phyloP scores from a whole-genome alignment of 2,888 invertebrate species.

The Shargacucullia verbasci region DNA sequence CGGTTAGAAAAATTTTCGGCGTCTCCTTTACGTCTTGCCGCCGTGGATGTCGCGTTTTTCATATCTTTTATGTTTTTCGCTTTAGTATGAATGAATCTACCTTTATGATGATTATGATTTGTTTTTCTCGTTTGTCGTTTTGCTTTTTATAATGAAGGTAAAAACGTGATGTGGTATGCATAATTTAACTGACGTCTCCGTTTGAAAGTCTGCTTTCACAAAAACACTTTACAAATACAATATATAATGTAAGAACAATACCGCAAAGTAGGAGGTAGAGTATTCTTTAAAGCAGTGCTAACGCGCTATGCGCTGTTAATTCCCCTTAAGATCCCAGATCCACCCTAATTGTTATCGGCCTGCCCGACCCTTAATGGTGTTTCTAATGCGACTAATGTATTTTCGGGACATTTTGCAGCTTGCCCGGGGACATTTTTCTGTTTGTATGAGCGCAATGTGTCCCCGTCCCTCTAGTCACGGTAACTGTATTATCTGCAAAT shows the following conservation, averaged over 20 bases:
- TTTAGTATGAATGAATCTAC: slow-evolving; percentile 78
- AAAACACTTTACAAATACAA: slow-evolving; percentile 2
- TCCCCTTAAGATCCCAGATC: slow-evolving; percentile 84
- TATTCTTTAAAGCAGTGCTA: slow-evolving; percentile 80
- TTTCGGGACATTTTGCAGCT: slow-evolving; percentile 89
- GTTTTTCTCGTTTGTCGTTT: slow-evolving; percentile 57
- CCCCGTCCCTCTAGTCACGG: slow-evolving; percentile 74
- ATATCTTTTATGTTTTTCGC: slow-evolving; percentile 77
- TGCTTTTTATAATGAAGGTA: slow-evolving; percentile 38
- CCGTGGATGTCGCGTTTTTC: slow-evolving; percentile 80
- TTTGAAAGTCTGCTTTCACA: background rate
- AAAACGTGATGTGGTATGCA: slow-evolving; percentile 26
- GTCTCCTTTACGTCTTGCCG: slow-evolving; percentile 76
- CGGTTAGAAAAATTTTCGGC: slow-evolving; percentile 80
- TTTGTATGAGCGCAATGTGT: slow-evolving; percentile 81
- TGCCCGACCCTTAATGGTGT: slow-evolving; percentile 84
- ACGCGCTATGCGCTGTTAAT: slow-evolving; percentile 81
- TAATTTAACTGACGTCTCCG: slow-evolving; percentile 18
- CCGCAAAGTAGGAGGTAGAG: slow-evolving; percentile 16
- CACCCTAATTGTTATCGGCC: slow-evolving; percentile 88
- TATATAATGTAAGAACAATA: slow-evolving; percentile 9
- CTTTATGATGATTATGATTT: slow-evolving; percentile 73
- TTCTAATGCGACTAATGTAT: slow-evolving; percentile 88
- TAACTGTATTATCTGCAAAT: slow-evolving; percentile 88
- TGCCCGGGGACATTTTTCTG: slow-evolving; percentile 87